phyloP scores from a whole-genome alignment of 1,140 invertebrate genomes.

The Oryctes rhinoceros region DNA sequence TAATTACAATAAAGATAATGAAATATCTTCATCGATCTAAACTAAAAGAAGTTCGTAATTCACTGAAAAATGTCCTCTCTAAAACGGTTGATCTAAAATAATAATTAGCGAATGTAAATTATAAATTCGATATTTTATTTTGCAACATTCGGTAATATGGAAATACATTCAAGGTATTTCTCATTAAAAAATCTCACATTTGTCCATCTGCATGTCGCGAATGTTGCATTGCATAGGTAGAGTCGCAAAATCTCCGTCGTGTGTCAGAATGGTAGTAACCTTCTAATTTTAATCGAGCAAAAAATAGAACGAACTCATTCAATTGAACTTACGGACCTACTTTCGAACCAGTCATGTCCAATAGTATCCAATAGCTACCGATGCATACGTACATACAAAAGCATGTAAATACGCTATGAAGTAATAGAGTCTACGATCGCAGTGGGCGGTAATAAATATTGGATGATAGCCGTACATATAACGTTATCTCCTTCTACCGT shows the following conservation, averaged over 20 bases:
- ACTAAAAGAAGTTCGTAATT: too few species aligned
- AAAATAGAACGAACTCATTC: conserved; percentile 10
- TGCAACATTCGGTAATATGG: too few species aligned
- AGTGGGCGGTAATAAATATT: conserved; percentile 18
- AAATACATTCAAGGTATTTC: too few species aligned
- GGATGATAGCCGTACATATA: conserved; percentile 9
- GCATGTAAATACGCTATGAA: not conserved
- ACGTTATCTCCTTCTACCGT: not conserved
- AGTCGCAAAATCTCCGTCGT: not conserved
- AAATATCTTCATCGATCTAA: too few species aligned
- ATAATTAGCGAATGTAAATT: too few species aligned
- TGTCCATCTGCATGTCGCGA: too few species aligned
- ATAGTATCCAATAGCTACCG: not conserved
- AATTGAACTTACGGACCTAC: conserved; percentile 11
- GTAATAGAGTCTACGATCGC: conserved; percentile 6
- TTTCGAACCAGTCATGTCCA: conserved; percentile 1
- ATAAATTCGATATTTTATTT: too few species aligned
- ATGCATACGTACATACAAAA: not conserved
- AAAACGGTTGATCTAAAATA: too few species aligned
- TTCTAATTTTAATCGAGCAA: conserved; percentile 11
- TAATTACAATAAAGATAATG: too few species aligned
- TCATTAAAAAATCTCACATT: too few species aligned
- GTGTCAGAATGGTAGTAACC: not conserved
- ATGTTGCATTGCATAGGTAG: too few species aligned
- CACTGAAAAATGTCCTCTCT: too few species aligned